Evolutionary conservation across 2,113 vertebrate genomes (phyloP), one percentile per base, ranked within the genome.

Genomic region (Ailuropoda melanoleuca): DNA sequence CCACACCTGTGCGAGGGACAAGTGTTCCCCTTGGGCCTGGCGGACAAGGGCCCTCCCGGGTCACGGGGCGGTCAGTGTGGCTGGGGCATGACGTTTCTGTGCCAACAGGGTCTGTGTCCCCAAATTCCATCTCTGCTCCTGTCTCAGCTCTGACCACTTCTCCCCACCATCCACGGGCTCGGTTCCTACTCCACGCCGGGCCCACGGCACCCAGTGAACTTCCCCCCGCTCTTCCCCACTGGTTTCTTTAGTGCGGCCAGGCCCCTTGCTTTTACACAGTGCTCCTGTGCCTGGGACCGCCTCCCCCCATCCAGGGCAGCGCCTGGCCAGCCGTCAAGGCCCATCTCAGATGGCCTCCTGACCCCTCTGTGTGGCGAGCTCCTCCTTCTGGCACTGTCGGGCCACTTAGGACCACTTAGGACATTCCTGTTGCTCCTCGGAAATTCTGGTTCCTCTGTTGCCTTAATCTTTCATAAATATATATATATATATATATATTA

Each of bases 1-100:
- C 34, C 12, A 19, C 13, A 13, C 34, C 3, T 4, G 10, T 15
- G 43, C 2, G 1, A 2, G 14, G 6, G 34, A 14, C 23, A 55
- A 39, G 18, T 39, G 46, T 60, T 37, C 29, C 26, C 80, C 4
- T 37, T 3, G n/a, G 60, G 37, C 62, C 37, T 9, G 17, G 37
- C 15, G 43, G 82, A 15, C 13, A 2, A 0, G 24, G 80, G 48
- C 83, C 58, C 39, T 72, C 74, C 70, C 0, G 14, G 43, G 26
- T 48, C 74, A 31, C n/a, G 15, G 23, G 13, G n/a, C 23, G 3
- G 62, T 66, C 31, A 9, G 21, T 53, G 53, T 3, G 13, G 53
- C n/a, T 1, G 6, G 43, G 74, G 24, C 14, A 8, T 14, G 26
- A 18, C 1, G 14, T 48, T 48, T 15, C 74, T 48, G 74, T 46